These are phyloP conservation scores for Protosalanx chinensis DNA, from an alignment of 2,797 vertebrate species.

Conservation along the genomic window DNA sequence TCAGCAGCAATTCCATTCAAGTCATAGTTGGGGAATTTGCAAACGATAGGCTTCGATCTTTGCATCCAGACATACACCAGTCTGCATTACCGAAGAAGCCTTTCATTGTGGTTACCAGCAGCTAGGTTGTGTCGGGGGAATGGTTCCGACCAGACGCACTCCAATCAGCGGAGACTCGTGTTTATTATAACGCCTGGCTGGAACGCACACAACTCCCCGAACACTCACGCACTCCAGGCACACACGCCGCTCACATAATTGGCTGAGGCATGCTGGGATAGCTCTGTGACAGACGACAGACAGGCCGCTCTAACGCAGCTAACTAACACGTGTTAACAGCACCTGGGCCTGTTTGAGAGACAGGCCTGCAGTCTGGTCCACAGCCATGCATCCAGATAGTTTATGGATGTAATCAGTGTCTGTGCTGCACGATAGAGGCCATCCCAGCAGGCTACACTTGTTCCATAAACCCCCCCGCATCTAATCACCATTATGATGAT, in stretches of 20 bases:
- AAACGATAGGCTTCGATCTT: conserved; percentile 24
- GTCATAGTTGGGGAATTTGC: conserved; percentile 39
- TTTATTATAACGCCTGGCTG: conserved; percentile 1
- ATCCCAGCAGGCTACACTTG: conserved; percentile 11
- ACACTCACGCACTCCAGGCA: background rate
- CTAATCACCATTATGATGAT: conserved; percentile 41
- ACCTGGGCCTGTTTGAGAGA: conserved; percentile 19
- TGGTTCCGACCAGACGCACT: conserved; percentile 1
- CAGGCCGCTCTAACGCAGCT: conserved; percentile 1
- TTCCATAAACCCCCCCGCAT: conserved; percentile 31
- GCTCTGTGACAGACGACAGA: conserved; percentile 11
- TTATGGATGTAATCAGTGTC: conserved; percentile 11
- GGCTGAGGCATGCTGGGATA: conserved; percentile 11
- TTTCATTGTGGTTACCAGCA: conserved; percentile 40
- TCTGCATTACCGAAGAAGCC: conserved; percentile 30
- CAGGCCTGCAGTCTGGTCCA: conserved; percentile 3
- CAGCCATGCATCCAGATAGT: background rate
- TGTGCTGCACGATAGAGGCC: conserved; percentile 19
- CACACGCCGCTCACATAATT: conserved; percentile 1
- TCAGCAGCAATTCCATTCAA: conserved; percentile 33
- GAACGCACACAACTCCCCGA: no score
- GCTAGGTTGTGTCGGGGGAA: background rate
- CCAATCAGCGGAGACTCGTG: conserved; percentile 3
- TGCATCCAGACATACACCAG: conserved; percentile 21
- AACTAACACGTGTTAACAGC: conserved; percentile 7